Evolutionary conservation across 2,113 vertebrate genomes (phyloP), one percentile per base, ranked within the genome.

Genomic region (Campylorhamphus procurvoides): DNA sequence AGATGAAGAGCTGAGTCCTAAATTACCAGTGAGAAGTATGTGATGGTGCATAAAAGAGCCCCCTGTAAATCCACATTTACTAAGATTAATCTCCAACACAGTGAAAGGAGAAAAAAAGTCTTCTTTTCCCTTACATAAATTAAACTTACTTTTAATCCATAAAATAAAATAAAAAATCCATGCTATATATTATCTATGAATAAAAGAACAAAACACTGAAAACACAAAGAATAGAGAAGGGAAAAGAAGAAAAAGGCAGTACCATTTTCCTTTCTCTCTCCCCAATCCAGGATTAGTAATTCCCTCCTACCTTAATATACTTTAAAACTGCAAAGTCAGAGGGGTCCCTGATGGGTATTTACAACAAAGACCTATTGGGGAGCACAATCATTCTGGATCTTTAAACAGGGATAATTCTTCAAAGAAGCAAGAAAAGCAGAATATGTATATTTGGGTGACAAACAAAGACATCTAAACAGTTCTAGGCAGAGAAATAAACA

Each of bases 171-270:
- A 67, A 67, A 39, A 44, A 80, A 2, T 4, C 2, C 14, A 2
- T 3, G 4, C 25, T 29, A 59, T 14, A 17, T n/a, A 75, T 59
- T 78, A 87, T 22, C 29, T 28, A 46, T 7, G 8, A 66, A 74
- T 53, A 46, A 74, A 68, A 60, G 7, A 85, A 69, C 23, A 77
- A 80, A 82, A 35, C 47, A 81, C 29, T 79, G 47, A 82, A 82
- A 33, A 6, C 15, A 56, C 14, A 42, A 88, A 88, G 27, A 80
- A 80, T 6, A 68, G 24, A 87, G 12, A 56, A 73, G 12, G 7
- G 29, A 1, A 1, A 2, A 27, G 14, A 46, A 49, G 7, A 39
- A 18, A 22, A 46, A 44, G 3, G 14, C 0, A 37, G 9, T 17
- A 75, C 35, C 8, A 20, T 69, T 87, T 84, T 35, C 40, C 66